Conservation (phyloP, 2,797 vertebrate species). For the Hirundo rustica region DNA sequence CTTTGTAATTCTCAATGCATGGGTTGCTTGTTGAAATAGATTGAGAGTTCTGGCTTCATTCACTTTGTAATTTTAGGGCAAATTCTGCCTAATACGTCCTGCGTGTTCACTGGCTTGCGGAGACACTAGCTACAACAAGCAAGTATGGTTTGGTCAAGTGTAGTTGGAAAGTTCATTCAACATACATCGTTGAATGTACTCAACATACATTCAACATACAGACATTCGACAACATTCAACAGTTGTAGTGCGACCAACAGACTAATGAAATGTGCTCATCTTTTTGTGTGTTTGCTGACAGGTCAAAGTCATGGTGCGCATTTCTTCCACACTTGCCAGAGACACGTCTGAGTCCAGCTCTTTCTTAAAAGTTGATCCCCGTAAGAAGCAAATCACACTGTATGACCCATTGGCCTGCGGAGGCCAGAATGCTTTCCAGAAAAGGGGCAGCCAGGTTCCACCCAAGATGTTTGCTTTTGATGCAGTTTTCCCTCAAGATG, state of each 20-base stretch:
- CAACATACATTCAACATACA: too few relatives aligned
- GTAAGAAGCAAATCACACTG: conserved; percentile 89
- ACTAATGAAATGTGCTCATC: not conserved
- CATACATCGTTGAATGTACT: too few relatives aligned
- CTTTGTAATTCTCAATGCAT: conserved; percentile 20
- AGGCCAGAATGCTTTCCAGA: conserved; percentile 78
- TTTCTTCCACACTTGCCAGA: conserved; percentile 80
- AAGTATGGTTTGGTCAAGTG: not conserved
- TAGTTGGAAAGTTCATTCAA: not conserved
- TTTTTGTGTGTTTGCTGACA: conserved; percentile 64
- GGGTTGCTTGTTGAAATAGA: not conserved
- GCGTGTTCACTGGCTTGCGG: not conserved
- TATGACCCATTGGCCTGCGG: conserved; percentile 84
- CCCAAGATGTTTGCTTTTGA: conserved; percentile 94
- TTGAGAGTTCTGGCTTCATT: not conserved
- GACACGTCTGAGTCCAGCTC: conserved; percentile 86
- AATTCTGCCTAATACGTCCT: not conserved
- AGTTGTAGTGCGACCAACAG: not conserved
- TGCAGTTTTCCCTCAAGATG: conserved; percentile 88
- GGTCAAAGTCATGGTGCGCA: conserved; percentile 94
- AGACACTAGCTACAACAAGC: not conserved
- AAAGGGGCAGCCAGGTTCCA: conserved; percentile 80
- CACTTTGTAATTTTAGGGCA: not conserved
- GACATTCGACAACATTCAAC: too few relatives aligned
- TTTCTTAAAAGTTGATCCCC: conserved; percentile 87